phyloP scores from a whole-genome alignment of 2,888 invertebrate genomes.

The Lasioglossum zephyrum region DNA sequence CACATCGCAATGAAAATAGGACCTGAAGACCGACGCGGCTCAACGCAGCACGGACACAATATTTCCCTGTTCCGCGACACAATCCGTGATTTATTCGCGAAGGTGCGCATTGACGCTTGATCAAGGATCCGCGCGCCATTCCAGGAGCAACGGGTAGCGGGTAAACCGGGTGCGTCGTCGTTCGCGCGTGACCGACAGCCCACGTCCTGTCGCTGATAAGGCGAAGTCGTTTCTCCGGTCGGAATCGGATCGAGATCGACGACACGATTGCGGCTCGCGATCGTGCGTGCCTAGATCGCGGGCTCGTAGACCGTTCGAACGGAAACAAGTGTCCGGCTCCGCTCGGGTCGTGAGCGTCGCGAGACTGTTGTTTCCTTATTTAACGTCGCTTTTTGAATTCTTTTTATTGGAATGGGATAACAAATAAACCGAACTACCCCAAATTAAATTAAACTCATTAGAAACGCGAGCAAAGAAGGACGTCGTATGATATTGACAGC shows the following conservation, averaged over 20 bases:
- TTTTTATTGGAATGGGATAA: too few species aligned
- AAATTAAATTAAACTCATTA: too few species aligned
- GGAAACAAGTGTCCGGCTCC: constrained; percentile 26
- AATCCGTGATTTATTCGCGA: background rate
- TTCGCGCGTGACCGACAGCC: constrained; percentile 61
- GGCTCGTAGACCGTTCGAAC: background rate
- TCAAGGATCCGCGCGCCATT: constrained; percentile 17
- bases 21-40: background rate
- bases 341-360: background rate
- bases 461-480: too few species aligned
- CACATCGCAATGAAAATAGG: background rate
- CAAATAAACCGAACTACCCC: too few species aligned
- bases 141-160: constrained; percentile 36
- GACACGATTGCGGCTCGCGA: background rate
- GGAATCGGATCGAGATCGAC: constrained; percentile 45
- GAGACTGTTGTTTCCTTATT: background rate
- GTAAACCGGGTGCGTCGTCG: constrained; percentile 63
- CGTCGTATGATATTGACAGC: too few species aligned
- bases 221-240: constrained; percentile 50
- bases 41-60: background rate
- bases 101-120: constrained; percentile 14
- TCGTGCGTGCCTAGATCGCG: background rate
- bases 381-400: too few species aligned
- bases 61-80: constrained; percentile 8
- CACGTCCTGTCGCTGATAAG: constrained; percentile 65